Conservation (phyloP, 2,888 invertebrate species). For the Amitus sp. region DNA sequence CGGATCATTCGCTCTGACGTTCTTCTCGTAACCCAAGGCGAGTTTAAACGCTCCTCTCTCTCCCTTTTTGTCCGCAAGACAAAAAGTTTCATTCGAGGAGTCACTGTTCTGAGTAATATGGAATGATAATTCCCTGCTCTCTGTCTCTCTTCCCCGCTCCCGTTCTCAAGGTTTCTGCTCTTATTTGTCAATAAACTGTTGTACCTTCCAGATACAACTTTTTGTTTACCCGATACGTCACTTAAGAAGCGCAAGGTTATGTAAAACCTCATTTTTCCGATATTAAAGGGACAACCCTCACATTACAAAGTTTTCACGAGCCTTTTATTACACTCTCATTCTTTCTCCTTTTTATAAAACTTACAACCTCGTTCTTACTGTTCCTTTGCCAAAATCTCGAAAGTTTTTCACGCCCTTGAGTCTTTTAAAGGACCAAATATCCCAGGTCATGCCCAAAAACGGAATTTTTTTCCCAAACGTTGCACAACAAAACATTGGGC, state of each 20-base stretch:
- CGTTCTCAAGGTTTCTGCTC: background rate
- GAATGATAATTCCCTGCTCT: background rate
- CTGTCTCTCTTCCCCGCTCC: background rate
- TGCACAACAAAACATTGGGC: no score
- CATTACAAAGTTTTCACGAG: background rate
- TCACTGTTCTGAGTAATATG: no score
- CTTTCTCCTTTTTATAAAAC: no score
- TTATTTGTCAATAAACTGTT: background rate
- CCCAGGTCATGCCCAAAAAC: no score
- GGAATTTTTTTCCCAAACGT: no score
- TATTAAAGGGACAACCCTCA: background rate
- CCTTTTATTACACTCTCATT: background rate
- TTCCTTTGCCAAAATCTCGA: no score
- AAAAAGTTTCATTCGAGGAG: no score
- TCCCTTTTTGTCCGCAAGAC: background rate
- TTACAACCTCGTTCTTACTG: no score
- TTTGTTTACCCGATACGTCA: background rate
- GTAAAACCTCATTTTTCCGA: background rate
- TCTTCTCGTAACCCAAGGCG: slow-evolving; percentile 14
- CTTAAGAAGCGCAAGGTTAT: slow-evolving; percentile 3
- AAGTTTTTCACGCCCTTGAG: no score
- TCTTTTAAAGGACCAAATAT: no score
- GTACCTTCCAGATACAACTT: background rate
- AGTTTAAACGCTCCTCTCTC: background rate
- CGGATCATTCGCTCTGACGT: slow-evolving; percentile 20